phyloP scores from a whole-genome alignment of 2,797 vertebrate species.

The Prunella strophiata region DNA sequence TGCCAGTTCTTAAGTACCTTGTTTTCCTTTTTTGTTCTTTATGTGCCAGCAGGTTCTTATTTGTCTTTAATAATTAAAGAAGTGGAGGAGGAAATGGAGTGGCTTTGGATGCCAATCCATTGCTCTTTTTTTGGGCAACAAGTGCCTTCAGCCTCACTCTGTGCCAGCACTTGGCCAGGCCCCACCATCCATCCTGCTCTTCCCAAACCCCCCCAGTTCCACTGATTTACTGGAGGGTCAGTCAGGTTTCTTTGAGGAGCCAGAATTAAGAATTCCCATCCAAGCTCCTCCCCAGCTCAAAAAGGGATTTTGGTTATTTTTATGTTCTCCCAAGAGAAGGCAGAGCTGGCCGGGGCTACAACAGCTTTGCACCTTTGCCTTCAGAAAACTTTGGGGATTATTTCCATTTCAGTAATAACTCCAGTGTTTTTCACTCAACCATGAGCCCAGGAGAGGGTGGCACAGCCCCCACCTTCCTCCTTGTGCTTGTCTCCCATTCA shows the following conservation, averaged over 20 bases:
- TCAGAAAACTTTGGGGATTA: accelerated
- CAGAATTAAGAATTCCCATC: neutral
- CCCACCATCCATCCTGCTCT: neutral
- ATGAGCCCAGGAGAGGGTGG: accelerated
- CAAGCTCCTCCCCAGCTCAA: accelerated
- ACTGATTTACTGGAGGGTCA: neutral
- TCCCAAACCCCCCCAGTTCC: neutral
- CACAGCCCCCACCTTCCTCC: neutral
- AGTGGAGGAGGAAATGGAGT: neutral
- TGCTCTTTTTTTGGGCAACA: neutral
- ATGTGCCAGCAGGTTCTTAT: neutral
- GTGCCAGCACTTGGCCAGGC: neutral
- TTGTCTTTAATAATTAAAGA: slow-evolving; percentile 14
- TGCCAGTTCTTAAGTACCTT: slow-evolving; percentile 14
- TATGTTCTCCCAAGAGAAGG: accelerated
- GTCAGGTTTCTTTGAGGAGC: neutral
- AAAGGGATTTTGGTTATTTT: neutral
- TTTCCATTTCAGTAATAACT: neutral
- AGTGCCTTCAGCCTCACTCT: neutral
- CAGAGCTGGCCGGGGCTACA: neutral
- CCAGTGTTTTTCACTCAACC: neutral
- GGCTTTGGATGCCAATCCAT: neutral
- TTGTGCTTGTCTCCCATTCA: neutral
- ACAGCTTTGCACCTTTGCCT: neutral
- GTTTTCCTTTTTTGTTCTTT: neutral